phyloP scores from a whole-genome alignment of 2,888 invertebrate genomes.

The Tetranychus truncatus region DNA sequence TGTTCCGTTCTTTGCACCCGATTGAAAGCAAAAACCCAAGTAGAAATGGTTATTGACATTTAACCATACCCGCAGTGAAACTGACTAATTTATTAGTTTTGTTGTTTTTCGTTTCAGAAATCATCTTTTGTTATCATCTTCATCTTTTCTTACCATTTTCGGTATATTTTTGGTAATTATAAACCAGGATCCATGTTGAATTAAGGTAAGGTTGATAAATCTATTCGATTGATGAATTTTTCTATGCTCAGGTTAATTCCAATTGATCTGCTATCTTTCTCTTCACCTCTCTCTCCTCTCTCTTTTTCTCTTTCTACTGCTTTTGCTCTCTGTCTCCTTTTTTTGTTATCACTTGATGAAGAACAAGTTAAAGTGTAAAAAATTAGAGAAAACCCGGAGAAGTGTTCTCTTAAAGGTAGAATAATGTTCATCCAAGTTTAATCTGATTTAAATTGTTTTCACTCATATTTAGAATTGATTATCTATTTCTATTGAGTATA shows the following conservation, averaged over 20 bases:
- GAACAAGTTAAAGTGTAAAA: background rate
- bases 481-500: no score
- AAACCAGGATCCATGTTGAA: no score
- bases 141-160: no score
- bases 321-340: background rate
- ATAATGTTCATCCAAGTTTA: background rate
- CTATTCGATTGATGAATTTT: background rate
- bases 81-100: no score
- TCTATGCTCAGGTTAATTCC: background rate
- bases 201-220: no score
- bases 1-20: no score
- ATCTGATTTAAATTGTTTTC: background rate
- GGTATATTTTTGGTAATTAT: no score
- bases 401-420: background rate
- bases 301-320: background rate
- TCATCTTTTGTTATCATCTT: no score
- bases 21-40: no score
- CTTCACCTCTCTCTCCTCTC: background rate
- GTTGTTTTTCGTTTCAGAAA: no score
- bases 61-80: no score
- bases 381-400: background rate
- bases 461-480: background rate
- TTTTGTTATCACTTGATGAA: background rate
- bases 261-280: background rate
- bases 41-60: no score